Evolutionary conservation across 2,888 invertebrate species (phyloP).

Genomic region (Clistopyga incitator): DNA sequence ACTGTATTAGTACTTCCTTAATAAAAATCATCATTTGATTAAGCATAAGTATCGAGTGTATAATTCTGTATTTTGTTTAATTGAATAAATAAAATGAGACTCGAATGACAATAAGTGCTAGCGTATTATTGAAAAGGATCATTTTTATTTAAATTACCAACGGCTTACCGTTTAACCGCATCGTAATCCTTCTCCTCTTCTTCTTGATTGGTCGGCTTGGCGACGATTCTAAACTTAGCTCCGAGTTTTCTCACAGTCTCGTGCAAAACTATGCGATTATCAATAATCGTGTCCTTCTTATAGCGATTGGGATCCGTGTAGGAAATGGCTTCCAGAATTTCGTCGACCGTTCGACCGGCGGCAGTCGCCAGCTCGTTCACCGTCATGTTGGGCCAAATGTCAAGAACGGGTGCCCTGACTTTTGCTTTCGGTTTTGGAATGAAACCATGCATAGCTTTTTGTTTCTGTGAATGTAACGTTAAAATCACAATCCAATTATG

Average conservation of each 20-base stretch:
- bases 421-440: conserved; percentile 85
- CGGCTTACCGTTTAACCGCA: conserved; percentile 75
- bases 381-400: conserved; percentile 93
- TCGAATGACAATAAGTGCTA: too few relatives aligned
- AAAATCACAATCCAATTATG: not conserved
- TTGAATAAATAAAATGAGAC: too few relatives aligned
- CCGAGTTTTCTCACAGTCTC: conserved; percentile 90
- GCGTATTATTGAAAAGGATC: not conserved
- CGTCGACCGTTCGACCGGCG: conserved; percentile 88
- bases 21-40: too few relatives aligned
- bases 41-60: too few relatives aligned
- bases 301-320: conserved; percentile 87
- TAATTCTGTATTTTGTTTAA: too few relatives aligned
- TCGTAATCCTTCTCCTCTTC: conserved; percentile 79
- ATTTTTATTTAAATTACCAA: not conserved
- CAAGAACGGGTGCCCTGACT: conserved; percentile 84
- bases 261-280: conserved; percentile 88
- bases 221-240: conserved; percentile 86
- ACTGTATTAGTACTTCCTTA: too few relatives aligned
- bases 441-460: conserved; percentile 13
- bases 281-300: conserved; percentile 86
- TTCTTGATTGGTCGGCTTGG: conserved; percentile 84
- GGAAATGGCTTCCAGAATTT: conserved; percentile 89
- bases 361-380: conserved; percentile 90
- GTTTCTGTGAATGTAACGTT: conserved; percentile 66